Evolutionary conservation across 2,797 vertebrate genomes (phyloP).

Genomic region (Hippopotamyrus pictus): DNA sequence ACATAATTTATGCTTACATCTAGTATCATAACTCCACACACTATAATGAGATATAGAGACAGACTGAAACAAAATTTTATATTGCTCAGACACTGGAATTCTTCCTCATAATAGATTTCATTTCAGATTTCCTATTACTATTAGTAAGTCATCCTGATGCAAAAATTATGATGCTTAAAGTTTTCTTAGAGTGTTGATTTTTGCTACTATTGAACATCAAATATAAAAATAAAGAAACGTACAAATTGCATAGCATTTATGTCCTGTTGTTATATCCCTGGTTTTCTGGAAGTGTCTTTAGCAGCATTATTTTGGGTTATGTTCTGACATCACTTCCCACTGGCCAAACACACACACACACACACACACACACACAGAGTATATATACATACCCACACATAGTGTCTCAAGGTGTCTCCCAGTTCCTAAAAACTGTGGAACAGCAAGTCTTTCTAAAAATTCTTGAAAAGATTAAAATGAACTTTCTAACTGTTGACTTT

Average conservation of each 20-base stretch:
- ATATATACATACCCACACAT: too few species aligned
- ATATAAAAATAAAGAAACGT: background rate
- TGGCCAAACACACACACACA: background rate
- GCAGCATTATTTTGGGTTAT: background rate
- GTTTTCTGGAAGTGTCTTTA: background rate
- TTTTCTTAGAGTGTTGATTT: background rate
- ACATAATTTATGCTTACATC: background rate
- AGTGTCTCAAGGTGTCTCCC: background rate
- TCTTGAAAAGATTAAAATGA: background rate
- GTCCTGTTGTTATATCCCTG: background rate
- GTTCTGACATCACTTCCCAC: background rate
- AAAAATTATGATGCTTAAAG: background rate
- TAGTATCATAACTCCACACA: background rate
- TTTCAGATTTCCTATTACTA: background rate
- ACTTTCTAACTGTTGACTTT: background rate
- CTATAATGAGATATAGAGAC: background rate
- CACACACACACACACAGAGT: background rate
- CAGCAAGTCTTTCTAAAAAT: background rate
- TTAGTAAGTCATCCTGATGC: background rate
- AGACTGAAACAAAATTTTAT: background rate
- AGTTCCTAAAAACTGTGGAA: background rate
- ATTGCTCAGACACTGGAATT: background rate
- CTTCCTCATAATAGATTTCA: background rate
- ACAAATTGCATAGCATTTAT: background rate
- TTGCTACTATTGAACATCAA: background rate